A percentile compares a stretch with the other conserved stretches of the same genome.
phyloP scores from a whole-genome alignment of 2,113 vertebrate species.

The Romanogobio albipinnatus region DNA sequence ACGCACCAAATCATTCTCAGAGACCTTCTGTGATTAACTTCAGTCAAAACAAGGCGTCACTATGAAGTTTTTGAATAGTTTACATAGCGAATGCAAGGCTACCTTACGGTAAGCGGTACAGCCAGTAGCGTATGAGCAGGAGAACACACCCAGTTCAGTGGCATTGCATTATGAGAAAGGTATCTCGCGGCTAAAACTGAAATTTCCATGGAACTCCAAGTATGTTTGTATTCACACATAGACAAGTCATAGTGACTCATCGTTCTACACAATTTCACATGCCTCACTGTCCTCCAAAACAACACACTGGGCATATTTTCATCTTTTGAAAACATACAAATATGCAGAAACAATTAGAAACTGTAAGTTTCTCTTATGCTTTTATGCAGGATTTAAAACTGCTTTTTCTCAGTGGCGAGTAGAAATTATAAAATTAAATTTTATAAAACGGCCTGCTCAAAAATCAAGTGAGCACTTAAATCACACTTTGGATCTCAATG shows the following conservation, averaged over 20 bases:
- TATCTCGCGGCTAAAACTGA: slow-evolving; percentile 3
- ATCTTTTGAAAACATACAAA: not conserved
- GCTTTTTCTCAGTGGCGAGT: not conserved
- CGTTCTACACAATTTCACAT: not conserved
- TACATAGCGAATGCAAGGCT: slow-evolving; percentile 33
- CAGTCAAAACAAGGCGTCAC: slow-evolving; percentile 36
- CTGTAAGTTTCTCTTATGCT: not conserved
- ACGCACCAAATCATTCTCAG: slow-evolving; percentile 8
- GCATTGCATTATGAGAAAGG: slow-evolving; percentile 6
- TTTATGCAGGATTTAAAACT: not conserved
- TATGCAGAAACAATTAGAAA: not conserved
- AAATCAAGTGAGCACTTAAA: too few relatives aligned
- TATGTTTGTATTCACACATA: slow-evolving; percentile 24
- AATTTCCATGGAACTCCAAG: slow-evolving; percentile 30
- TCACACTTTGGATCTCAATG: too few relatives aligned
- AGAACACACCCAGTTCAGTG: not conserved
- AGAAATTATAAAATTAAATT: not conserved
- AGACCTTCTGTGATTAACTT: slow-evolving; percentile 45
- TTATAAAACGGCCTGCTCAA: not conserved
- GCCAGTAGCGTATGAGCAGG: not conserved
- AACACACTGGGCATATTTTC: not conserved
- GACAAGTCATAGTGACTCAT: slow-evolving; percentile 7
- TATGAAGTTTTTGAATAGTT: slow-evolving; percentile 58
- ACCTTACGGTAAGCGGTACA: not conserved
- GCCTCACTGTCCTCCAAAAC: not conserved